phyloP scores from a whole-genome alignment of 2,113 vertebrate species.

The Dryoscopus gambensis region DNA sequence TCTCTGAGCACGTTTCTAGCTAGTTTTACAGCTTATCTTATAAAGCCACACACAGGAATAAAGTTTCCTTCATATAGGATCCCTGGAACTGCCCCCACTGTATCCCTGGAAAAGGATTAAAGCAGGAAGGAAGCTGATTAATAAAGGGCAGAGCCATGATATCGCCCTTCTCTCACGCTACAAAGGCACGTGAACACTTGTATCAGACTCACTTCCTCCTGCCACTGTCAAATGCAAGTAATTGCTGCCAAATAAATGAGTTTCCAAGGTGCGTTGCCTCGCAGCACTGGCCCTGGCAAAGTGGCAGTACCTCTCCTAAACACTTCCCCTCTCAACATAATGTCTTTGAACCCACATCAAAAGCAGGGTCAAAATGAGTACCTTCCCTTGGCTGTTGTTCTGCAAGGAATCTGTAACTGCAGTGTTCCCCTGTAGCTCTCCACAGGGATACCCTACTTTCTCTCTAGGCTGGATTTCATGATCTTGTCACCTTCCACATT shows the following conservation, averaged over 20 bases:
- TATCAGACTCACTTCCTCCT: background rate
- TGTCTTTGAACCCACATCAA: background rate
- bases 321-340: background rate
- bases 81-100: background rate
- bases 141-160: background rate
- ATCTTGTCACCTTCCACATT: background rate
- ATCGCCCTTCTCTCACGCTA: background rate
- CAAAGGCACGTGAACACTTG: rapidly evolving
- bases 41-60: background rate
- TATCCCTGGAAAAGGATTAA: background rate
- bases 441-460: background rate
- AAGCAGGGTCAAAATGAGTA: background rate
- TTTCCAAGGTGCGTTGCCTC: background rate
- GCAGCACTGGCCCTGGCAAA: background rate
- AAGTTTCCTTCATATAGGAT: background rate
- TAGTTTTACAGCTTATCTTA: background rate
- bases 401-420: background rate
- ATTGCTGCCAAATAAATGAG: background rate
- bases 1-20: background rate
- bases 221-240: background rate
- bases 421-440: background rate
- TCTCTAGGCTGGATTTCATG: background rate
- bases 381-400: background rate
- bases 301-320: background rate
- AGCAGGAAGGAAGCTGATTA: background rate